Evolutionary conservation across 2,888 invertebrate genomes (phyloP), one percentile per base, ranked within the genome.

Genomic region (Noctua janthina): DNA sequence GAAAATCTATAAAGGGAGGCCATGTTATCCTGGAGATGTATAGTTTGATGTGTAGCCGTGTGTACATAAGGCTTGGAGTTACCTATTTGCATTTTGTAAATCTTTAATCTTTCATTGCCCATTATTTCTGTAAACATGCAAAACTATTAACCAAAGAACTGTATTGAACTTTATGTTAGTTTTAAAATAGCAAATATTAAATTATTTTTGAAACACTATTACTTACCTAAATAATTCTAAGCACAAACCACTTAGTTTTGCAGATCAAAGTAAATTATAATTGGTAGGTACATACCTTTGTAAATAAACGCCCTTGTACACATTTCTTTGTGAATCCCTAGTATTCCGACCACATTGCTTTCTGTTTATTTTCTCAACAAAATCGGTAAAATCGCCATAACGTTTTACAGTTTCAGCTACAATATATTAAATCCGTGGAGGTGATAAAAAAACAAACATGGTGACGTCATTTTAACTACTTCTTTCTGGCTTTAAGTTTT

Each of bases 311-410:
- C 72, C 74, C 54, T 86, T 74, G 79, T 67, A 20, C 4, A 64
- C 6, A 69, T 64, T 70, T 71, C 39, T 74, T 79, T 43, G 46
- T 43, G 15, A 75, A 68, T 54, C 15, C 62, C 23, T 46, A 49
- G 64, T 35, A 20, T 20, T 20, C 11, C 39, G 15, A 66, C 71
- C 69, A 79, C 46, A 75, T 74, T 43, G 39, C 49, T 78, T 56
- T 23, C 29, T 73, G 72, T 87, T 81, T 88, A 79, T 88, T 89
- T 81, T 76, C 20, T 66, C n/a, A 88, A 82, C 69, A 71, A 72
- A 83, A 75, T 81, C 83, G 74, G 51, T 83, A 64, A 74, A 82
- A 82, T 76, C 59, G 74, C 49, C 64, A 51, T 80, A 74, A 82
- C 73, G 73, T 86, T 89, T 83, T 81, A 88, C 76, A 78, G 76